phyloP scores from a whole-genome alignment of 1,140 invertebrate genomes.

The Ganaspis sp. region DNA sequence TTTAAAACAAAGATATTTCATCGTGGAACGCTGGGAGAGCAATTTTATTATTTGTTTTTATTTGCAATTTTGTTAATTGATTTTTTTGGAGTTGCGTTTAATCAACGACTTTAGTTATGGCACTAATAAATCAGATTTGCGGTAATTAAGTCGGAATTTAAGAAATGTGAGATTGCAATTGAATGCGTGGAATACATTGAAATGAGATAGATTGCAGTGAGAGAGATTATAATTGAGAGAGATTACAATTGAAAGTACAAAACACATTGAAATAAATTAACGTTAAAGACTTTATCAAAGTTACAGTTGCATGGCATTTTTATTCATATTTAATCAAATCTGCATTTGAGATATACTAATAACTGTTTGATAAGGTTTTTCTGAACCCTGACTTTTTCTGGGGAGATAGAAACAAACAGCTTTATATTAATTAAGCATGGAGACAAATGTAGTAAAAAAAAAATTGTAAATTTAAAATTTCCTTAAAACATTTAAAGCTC shows the following conservation, averaged over 20 bases:
- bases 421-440: too few species aligned
- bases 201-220: too few species aligned
- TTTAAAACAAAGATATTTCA: too few species aligned
- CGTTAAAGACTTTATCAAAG: not conserved
- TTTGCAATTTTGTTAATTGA: too few species aligned
- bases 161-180: conserved; percentile 1
- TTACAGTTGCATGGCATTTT: not conserved
- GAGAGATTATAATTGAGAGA: too few species aligned
- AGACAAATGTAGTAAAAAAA: not conserved
- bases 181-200: not conserved
- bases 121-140: conserved; percentile 9
- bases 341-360: not conserved
- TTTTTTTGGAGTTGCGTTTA: not conserved
- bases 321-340: not conserved
- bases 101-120: not conserved
- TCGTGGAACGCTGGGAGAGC: too few species aligned
- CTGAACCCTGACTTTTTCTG: conserved; percentile 10
- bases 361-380: not conserved
- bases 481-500: not conserved
- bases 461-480: too few species aligned
- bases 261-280: not conserved
- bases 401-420: not conserved
- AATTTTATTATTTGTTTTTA: too few species aligned
- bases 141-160: not conserved
- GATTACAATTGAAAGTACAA: not conserved